Conservation (phyloP, 2,888 invertebrate species). For the Brachypterus glaber region DNA sequence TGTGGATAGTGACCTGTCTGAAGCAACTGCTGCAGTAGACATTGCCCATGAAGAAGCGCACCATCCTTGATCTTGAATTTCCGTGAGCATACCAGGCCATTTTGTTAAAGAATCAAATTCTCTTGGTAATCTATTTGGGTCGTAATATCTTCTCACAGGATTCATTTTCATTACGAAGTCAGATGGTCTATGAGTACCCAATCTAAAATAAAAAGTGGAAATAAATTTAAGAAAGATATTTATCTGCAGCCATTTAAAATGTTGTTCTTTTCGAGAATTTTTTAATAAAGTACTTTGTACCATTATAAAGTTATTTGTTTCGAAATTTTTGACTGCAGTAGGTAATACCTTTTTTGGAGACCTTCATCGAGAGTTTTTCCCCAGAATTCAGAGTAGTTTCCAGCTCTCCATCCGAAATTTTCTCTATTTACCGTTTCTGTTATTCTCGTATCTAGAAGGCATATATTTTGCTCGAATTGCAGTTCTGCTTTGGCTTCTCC, state of each 20-base stretch:
- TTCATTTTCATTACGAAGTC: conserved; percentile 48
- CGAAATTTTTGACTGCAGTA: conserved; percentile 2
- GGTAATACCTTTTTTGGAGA: conserved; percentile 37
- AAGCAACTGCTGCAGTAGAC: conserved; percentile 70
- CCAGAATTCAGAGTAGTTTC: conserved; percentile 76
- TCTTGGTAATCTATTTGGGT: conserved; percentile 51
- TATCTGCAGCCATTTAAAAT: neutral
- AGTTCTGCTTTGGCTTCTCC: conserved; percentile 40
- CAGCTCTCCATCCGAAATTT: conserved; percentile 63
- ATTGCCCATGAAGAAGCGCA: conserved; percentile 91
- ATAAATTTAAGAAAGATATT: neutral
- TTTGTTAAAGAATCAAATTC: conserved; percentile 66
- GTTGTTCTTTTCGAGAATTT: too few relatives aligned
- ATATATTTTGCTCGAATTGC: conserved; percentile 61
- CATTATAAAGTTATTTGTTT: neutral
- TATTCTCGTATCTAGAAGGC: conserved; percentile 64
- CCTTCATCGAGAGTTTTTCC: conserved; percentile 75
- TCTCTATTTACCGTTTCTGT: conserved; percentile 54
- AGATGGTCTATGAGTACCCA: conserved; percentile 48
- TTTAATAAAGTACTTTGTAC: conserved; percentile 1
- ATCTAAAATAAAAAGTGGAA: conserved; percentile 20
- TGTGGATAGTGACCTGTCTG: conserved; percentile 56
- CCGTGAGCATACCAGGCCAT: conserved; percentile 60
- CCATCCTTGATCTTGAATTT: conserved; percentile 63
- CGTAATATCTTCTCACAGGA: conserved; percentile 50